Evolutionary conservation across 2,888 invertebrate species (phyloP).

Genomic region (Nysson spinosus): DNA sequence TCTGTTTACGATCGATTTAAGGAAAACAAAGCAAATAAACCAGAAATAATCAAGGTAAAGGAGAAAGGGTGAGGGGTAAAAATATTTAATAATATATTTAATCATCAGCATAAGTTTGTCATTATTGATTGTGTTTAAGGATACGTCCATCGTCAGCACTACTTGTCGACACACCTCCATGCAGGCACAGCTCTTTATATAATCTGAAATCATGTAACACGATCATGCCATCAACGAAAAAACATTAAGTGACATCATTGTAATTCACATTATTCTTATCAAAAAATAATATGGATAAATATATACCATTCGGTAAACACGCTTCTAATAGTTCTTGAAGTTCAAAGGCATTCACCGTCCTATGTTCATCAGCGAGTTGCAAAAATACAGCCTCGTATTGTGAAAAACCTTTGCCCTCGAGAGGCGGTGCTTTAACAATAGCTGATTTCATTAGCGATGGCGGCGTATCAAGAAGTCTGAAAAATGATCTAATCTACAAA

Average conservation of each 20-base stretch:
- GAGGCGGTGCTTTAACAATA: constrained; percentile 86
- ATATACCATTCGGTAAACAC: constrained; percentile 89
- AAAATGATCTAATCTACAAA: constrained; percentile 40
- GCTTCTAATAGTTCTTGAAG: constrained; percentile 93
- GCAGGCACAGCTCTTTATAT: constrained; percentile 95
- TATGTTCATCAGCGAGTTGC: constrained; percentile 93
- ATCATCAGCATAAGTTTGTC: background rate
- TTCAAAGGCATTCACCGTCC: constrained; percentile 93
- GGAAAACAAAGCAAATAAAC: constrained; percentile 27
- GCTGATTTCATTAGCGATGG: constrained; percentile 86
- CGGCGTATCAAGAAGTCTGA: constrained; percentile 80
- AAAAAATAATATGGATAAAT: too few relatives aligned
- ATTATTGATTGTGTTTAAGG: constrained; percentile 73
- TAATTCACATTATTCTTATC: background rate
- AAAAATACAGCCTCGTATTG: constrained; percentile 95
- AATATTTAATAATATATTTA: background rate
- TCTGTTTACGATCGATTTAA: constrained; percentile 77
- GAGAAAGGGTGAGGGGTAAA: background rate
- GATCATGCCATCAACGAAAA: background rate
- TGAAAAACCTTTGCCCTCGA: constrained; percentile 86
- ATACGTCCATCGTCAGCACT: constrained; percentile 92
- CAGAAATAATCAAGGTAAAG: background rate
- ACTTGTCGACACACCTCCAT: constrained; percentile 95
- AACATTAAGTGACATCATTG: background rate
- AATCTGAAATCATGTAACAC: constrained; percentile 80